Percentiles rank a stretch among this genome's conserved stretches.
Evolutionary conservation across 2,888 invertebrate genomes (phyloP).

Genomic region (Erebia epiphron): DNA sequence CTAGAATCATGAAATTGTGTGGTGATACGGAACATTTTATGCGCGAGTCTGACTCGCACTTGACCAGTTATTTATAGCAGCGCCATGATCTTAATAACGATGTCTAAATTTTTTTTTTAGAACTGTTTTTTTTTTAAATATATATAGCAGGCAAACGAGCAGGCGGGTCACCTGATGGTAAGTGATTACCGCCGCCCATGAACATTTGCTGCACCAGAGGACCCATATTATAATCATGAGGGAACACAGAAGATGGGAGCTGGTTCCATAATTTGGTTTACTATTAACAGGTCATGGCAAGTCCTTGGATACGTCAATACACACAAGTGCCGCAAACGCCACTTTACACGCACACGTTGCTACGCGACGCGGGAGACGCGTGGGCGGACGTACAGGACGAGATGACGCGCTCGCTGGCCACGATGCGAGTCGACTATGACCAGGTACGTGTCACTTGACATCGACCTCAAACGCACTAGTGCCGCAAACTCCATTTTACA

Average conservation of each 20-base stretch:
- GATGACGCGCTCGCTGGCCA: constrained; percentile 98
- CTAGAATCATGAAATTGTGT: too few relatives aligned
- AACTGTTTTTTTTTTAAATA: too few relatives aligned
- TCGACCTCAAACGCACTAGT: constrained; percentile 88
- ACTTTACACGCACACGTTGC: constrained; percentile 93
- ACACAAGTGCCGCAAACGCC: constrained; percentile 97
- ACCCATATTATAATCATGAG: too few relatives aligned
- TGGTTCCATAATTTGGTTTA: too few relatives aligned
- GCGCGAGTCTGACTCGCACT: too few relatives aligned
- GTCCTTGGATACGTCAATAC: constrained; percentile 83
- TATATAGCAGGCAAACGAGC: too few relatives aligned
- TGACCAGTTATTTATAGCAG: background rate
- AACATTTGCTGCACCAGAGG: too few relatives aligned
- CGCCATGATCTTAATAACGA: background rate
- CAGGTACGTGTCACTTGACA: constrained; percentile 76
- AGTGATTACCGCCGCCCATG: too few relatives aligned
- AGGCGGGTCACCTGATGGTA: too few relatives aligned
- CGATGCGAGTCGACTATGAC: constrained; percentile 99
- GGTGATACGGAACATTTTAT: too few relatives aligned
- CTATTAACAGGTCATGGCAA: constrained; percentile 69
- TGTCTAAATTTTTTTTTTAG: too few relatives aligned
- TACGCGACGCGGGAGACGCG: constrained; percentile 94
- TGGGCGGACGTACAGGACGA: constrained; percentile 99
- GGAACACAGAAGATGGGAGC: too few relatives aligned
- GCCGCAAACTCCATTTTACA: constrained; percentile 97